phyloP scores from a whole-genome alignment of 2,113 vertebrate genomes.

The rabbit (Oryctolagus cuniculus) region DNA sequence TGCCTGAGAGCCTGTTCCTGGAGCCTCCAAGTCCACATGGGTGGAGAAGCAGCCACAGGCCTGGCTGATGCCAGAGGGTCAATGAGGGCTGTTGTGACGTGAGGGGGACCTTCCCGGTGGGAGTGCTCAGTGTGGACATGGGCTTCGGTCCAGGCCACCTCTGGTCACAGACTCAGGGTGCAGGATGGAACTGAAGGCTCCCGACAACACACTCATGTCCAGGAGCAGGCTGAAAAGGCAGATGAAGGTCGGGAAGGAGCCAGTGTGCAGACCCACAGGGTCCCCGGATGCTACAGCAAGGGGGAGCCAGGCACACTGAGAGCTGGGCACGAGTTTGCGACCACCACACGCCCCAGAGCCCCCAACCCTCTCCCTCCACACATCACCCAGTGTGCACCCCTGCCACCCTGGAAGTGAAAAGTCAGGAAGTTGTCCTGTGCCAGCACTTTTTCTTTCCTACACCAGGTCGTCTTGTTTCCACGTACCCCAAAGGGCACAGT shows the following conservation, averaged over 20 bases:
- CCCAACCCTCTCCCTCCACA: accelerated
- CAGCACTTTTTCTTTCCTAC: not conserved
- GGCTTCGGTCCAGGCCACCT: not conserved
- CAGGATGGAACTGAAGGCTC: not conserved
- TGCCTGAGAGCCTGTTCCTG: not conserved
- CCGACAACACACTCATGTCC: not conserved
- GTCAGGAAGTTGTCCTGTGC: not conserved
- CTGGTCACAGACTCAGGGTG: too few relatives aligned
- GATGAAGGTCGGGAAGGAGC: too few relatives aligned
- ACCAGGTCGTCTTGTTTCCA: not conserved
- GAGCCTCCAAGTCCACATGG: not conserved
- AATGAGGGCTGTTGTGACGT: not conserved
- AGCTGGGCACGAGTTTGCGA: not conserved
- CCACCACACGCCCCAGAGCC: accelerated
- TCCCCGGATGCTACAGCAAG: not conserved
- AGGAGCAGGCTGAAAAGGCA: not conserved
- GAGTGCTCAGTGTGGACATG: not conserved
- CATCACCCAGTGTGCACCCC: accelerated
- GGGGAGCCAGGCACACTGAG: not conserved
- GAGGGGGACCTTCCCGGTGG: not conserved
- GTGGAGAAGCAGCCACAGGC: not conserved
- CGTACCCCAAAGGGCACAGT: not conserved
- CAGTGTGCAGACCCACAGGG: accelerated
- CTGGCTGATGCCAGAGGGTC: not conserved
- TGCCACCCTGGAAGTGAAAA: not conserved